Evolutionary conservation across 2,113 vertebrate genomes (phyloP).

Genomic region (Myxocyprinus asiaticus): DNA sequence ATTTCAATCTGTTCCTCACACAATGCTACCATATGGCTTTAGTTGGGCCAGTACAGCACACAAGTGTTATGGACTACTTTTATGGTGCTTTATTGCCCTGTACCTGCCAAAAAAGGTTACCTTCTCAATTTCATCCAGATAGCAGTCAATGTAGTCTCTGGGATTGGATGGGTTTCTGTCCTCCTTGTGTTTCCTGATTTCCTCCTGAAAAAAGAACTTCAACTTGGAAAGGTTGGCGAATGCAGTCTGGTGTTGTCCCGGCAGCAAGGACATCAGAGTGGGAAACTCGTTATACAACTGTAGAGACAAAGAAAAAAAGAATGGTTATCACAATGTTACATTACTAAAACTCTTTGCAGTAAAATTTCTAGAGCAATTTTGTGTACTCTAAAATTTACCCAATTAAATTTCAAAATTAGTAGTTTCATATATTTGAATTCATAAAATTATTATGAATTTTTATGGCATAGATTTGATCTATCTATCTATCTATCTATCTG

Average conservation of each 20-base stretch:
- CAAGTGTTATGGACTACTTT: too few species aligned
- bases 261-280: constrained; percentile 28
- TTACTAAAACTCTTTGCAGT: not conserved
- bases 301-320: not conserved
- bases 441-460: too few species aligned
- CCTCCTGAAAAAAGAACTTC: constrained; percentile 33
- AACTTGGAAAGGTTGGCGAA: constrained; percentile 36
- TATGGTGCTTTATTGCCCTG: too few species aligned
- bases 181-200: constrained; percentile 23
- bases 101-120: not conserved
- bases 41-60: too few species aligned
- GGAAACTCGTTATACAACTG: constrained; percentile 42
- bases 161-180: constrained; percentile 25
- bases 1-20: too few species aligned
- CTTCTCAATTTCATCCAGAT: constrained; percentile 42
- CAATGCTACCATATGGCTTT: too few species aligned
- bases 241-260: constrained; percentile 26
- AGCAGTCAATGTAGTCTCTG: constrained; percentile 44
- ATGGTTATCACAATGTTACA: not conserved
- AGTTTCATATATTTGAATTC: too few species aligned
- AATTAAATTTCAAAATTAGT: too few species aligned
- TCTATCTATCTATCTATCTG: too few species aligned
- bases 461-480: too few species aligned
- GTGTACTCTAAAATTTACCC: not conserved
- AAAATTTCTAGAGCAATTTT: not conserved